Base-by-base conservation (phyloP, 2,797 vertebrate genomes). In the Sebastolobus alascanus region DNA sequence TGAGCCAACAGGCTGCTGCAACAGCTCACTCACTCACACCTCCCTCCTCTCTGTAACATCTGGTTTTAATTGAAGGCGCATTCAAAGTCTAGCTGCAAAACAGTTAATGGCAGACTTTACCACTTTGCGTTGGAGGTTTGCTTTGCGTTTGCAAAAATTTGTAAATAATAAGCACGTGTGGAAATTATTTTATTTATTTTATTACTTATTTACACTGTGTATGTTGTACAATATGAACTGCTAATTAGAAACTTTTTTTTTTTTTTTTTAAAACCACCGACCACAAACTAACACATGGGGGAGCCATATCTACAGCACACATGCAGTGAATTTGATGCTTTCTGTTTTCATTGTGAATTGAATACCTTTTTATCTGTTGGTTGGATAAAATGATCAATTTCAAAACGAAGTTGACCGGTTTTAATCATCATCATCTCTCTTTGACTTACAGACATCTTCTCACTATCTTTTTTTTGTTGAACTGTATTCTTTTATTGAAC, bases 1-100 rank as follows among this genome's bases (percentile, higher is more conserved):
- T 13, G 10, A 59, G 37, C 9, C 35, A 64, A 5, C 58, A 2
- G 20, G 8, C 38, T 20, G 33, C 25, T 2, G 2, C n/a, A 4
- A 33, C 31, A 43, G 40, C 40, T 43, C 40, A 14, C 40, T 14
- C 40, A 43, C 58, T 37, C 69, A 2, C 5, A 3, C 14, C 79
- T 55, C 22, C 43, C 33, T 55, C 52, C 27, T 31, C 16, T 67
- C 33, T 31, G 14, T 1, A 63, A 83, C 90, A 90, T 90, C 90
- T 94, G 92, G 22, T 80, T 92, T 64, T 68, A 31, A 93, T 94
- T 77, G 2, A 54, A n/a, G 6, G 1, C 7, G 16, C 85, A 60
- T 77, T 83, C 58, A 60, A 20, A 60, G 60, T 38, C 18, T 5
- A 22, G 3, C 33, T 63, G 59, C 59, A 33, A 61, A 46, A 18